These are phyloP conservation scores for Xanthorhoe spadicearia DNA, from an alignment of 2,888 invertebrate genomes.

Conservation along the genomic window DNA sequence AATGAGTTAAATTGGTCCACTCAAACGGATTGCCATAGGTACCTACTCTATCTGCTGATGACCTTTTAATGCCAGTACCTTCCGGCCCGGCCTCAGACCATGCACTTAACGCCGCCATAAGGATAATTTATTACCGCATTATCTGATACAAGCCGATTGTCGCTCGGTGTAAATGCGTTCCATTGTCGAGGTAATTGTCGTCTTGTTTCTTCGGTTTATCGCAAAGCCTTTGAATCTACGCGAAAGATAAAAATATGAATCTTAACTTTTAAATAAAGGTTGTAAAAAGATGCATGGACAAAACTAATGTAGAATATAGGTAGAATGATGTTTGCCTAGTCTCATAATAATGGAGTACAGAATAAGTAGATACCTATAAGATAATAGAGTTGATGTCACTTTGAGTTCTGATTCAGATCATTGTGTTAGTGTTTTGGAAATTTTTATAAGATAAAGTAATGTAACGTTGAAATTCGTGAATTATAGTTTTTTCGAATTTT, in stretches of 20 bases:
- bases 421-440: too few relatives aligned
- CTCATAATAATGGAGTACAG: too few relatives aligned
- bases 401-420: too few relatives aligned
- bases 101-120: constrained; percentile 47
- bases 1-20: neutral
- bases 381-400: too few relatives aligned
- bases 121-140: constrained; percentile 56
- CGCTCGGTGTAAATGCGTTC: constrained; percentile 35
- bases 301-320: too few relatives aligned
- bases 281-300: neutral
- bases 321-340: too few relatives aligned
- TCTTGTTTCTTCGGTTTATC: constrained; percentile 31
- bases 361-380: too few relatives aligned
- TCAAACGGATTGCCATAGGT: constrained; percentile 18
- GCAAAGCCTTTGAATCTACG: constrained; percentile 28
- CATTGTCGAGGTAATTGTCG: constrained; percentile 37
- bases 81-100: constrained; percentile 44
- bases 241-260: constrained; percentile 13
- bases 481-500: too few relatives aligned
- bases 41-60: constrained; percentile 40
- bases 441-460: too few relatives aligned
- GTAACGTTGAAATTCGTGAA: too few relatives aligned
- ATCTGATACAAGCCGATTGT: constrained; percentile 39
- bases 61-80: constrained; percentile 50
- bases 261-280: constrained; percentile 11